phyloP scores from a whole-genome alignment of 2,888 invertebrate species.

The Tribolium freemani region DNA sequence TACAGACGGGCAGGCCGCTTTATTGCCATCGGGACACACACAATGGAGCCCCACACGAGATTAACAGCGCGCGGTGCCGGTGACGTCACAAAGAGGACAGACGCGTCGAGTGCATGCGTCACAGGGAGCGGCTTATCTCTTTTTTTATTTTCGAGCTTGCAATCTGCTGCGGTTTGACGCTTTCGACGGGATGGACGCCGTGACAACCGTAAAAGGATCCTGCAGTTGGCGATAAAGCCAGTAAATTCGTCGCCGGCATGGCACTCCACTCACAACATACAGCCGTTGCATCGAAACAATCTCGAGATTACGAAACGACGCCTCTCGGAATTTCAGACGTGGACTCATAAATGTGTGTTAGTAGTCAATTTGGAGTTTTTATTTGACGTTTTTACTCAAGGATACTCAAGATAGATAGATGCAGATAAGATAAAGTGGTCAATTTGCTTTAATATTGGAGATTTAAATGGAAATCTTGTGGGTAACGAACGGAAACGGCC shows the following conservation, averaged over 20 bases:
- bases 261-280: background rate
- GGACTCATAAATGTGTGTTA: background rate
- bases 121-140: conserved; percentile 56
- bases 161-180: conserved; percentile 47
- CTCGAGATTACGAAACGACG: background rate
- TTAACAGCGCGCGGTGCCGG: conserved; percentile 57
- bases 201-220: background rate
- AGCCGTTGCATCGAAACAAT: background rate
- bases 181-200: conserved; percentile 21
- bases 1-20: conserved; percentile 46
- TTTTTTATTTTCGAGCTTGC: conserved; percentile 42
- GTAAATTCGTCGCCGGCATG: background rate
- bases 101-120: conserved; percentile 57
- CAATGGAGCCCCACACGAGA: conserved; percentile 54
- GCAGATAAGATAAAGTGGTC: background rate
- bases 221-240: background rate
- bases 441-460: background rate
- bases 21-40: conserved; percentile 49
- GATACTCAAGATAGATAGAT: background rate
- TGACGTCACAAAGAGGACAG: conserved; percentile 59
- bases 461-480: background rate
- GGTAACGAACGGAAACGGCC: background rate
- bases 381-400: background rate
- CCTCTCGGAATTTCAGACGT: background rate
- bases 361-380: background rate